Conservation (phyloP, 2,888 invertebrate genomes). For the Cabera pusaria region DNA sequence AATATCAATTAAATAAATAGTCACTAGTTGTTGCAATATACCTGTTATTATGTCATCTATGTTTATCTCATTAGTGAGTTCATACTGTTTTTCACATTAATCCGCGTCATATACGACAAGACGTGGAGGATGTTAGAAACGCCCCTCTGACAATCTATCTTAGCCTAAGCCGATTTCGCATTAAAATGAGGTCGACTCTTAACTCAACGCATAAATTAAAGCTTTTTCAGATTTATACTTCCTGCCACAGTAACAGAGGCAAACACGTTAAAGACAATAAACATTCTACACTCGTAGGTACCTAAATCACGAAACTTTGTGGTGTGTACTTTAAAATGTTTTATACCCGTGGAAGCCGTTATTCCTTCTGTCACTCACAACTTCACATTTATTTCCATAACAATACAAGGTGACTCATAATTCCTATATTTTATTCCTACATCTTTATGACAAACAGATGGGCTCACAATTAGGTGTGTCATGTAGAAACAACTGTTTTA, state of each 20-base stretch:
- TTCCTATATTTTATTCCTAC: constrained; percentile 17
- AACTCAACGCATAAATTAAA: too few relatives aligned
- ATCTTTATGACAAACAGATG: constrained; percentile 18
- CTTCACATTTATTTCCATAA: constrained; percentile 15
- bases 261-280: constrained; percentile 6
- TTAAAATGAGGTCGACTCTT: too few relatives aligned
- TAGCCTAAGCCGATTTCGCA: too few relatives aligned
- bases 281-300: constrained; percentile 2
- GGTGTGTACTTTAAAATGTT: constrained; percentile 5
- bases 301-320: constrained; percentile 12
- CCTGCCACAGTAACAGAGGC: not conserved
- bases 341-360: constrained; percentile 7
- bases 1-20: too few relatives aligned
- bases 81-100: too few relatives aligned
- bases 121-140: too few relatives aligned
- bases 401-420: constrained; percentile 23
- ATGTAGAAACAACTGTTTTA: constrained; percentile 23
- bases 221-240: constrained; percentile 1
- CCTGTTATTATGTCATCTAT: too few relatives aligned
- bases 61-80: too few relatives aligned
- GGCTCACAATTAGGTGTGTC: constrained; percentile 14
- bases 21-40: too few relatives aligned
- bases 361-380: constrained; percentile 1
- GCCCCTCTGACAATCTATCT: too few relatives aligned
- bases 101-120: too few relatives aligned